Conservation (phyloP, 2,888 invertebrate genomes). For the Dynastes grantii region DNA sequence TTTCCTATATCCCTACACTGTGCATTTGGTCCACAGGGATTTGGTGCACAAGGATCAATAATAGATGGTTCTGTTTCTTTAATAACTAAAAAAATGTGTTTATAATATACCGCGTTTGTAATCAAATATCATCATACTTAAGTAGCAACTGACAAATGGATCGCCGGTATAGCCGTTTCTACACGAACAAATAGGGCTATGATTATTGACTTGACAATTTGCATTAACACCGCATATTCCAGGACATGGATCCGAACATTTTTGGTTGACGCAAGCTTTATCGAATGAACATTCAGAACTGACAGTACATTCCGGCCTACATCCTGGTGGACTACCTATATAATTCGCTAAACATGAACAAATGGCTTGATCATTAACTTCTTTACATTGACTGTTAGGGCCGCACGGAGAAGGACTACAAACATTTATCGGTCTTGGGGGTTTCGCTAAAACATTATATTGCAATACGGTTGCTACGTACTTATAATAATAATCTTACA, state of each 20-base stretch:
- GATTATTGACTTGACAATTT: conserved; percentile 81
- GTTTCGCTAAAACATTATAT: conserved; percentile 37
- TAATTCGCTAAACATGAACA: conserved; percentile 81
- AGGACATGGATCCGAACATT: conserved; percentile 82
- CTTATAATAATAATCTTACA: conserved; percentile 63
- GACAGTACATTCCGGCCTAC: conserved; percentile 82
- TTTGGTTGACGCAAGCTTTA: conserved; percentile 79
- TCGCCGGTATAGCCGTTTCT: conserved; percentile 76
- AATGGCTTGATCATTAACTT: conserved; percentile 79
- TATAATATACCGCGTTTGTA: too few species aligned
- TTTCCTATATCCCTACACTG: conserved; percentile 78
- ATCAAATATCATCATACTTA: conserved; percentile 55
- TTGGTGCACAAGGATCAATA: conserved; percentile 79
- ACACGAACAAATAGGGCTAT: conserved; percentile 82
- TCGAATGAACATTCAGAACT: conserved; percentile 81
- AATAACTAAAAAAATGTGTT: conserved; percentile 4
- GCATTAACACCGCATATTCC: conserved; percentile 83
- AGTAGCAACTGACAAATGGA: conserved; percentile 77
- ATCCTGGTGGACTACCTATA: conserved; percentile 79
- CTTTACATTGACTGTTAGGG: conserved; percentile 84
- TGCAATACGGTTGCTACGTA: neutral
- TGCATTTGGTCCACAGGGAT: conserved; percentile 87
- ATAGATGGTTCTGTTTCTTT: conserved; percentile 63
- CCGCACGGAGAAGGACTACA: conserved; percentile 83
- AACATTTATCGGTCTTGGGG: conserved; percentile 70